Percentiles rank a stretch among this genome's conserved stretches.
Evolutionary conservation across 1,140 invertebrate genomes (phyloP).

Genomic region (Camponotus pennsylvanicus): DNA sequence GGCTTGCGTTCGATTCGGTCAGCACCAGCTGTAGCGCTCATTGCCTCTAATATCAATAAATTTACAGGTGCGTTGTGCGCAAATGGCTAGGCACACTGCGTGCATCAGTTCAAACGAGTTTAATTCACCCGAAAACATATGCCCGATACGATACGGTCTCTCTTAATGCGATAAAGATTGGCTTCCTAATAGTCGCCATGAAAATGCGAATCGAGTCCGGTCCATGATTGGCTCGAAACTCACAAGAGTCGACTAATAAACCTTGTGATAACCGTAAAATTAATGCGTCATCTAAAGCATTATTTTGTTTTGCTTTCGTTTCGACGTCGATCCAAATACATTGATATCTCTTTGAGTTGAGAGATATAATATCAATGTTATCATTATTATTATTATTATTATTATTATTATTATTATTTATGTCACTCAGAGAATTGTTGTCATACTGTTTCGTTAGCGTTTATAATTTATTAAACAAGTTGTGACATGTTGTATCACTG

Average conservation of each 20-base stretch:
- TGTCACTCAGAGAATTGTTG: constrained; percentile 53
- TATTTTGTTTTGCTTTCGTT: constrained; percentile 39
- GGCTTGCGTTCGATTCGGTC: constrained; percentile 63
- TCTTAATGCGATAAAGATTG: constrained; percentile 44
- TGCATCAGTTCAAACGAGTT: constrained; percentile 67
- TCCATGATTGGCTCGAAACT: constrained; percentile 7
- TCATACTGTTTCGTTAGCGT: constrained; percentile 36
- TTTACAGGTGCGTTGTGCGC: constrained; percentile 70
- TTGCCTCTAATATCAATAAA: constrained; percentile 74
- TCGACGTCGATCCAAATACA: constrained; percentile 44
- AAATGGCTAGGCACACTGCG: constrained; percentile 63
- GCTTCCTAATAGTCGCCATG: background rate
- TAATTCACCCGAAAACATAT: constrained; percentile 63
- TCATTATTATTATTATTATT: constrained; percentile 59
- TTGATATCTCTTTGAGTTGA: constrained; percentile 57
- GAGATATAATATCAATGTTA: constrained; percentile 53
- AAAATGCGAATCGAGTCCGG: constrained; percentile 11
- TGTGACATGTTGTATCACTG: constrained; percentile 54
- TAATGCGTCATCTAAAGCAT: constrained; percentile 49
- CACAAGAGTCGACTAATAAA: background rate
- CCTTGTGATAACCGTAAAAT: constrained; percentile 34
- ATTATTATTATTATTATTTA: constrained; percentile 61
- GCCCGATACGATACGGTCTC: background rate
- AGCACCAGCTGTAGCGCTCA: constrained; percentile 71
- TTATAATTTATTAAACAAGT: constrained; percentile 61